phyloP scores from a whole-genome alignment of 2,888 invertebrate species.

The Dioctria rufipes region DNA sequence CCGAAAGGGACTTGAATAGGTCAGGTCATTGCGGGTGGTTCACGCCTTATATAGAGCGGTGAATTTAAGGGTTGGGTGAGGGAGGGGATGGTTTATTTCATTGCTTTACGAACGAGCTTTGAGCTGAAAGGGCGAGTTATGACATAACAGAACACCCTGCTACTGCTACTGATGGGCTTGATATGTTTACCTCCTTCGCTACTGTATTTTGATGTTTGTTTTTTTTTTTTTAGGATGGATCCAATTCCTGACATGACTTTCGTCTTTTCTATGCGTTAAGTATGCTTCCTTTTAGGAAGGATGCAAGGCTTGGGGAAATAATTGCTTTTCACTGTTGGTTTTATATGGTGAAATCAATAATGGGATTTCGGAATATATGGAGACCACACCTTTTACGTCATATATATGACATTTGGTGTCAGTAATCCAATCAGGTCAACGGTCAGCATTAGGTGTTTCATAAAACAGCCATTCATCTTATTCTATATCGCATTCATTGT shows the following conservation, averaged over 20 bases:
- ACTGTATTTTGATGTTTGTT: background rate
- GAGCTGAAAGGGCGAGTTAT: conserved; percentile 1
- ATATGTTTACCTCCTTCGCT: background rate
- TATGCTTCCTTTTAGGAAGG: too few species aligned
- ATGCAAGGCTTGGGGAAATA: too few species aligned
- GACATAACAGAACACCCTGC: background rate
- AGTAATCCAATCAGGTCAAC: too few species aligned
- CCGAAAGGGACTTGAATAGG: conserved; percentile 52
- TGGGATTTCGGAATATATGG: too few species aligned
- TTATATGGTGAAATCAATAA: too few species aligned
- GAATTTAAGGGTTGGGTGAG: background rate
- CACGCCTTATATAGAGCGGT: conserved; percentile 7
- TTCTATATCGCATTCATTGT: too few species aligned
- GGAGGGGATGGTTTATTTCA: background rate
- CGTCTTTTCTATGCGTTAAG: background rate
- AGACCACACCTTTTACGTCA: too few species aligned
- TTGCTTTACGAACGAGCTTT: conserved; percentile 7
- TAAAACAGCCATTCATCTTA: too few species aligned
- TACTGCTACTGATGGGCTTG: too few species aligned
- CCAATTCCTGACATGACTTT: background rate
- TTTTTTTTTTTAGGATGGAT: conserved; percentile 11
- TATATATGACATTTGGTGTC: too few species aligned
- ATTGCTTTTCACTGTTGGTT: too few species aligned
- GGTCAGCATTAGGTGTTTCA: too few species aligned
- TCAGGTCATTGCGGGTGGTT: conserved; percentile 48